Percentiles rank a stretch among this genome's conserved stretches.
Evolutionary conservation across 2,888 invertebrate species (phyloP).

Genomic region (Bombylius discolor): DNA sequence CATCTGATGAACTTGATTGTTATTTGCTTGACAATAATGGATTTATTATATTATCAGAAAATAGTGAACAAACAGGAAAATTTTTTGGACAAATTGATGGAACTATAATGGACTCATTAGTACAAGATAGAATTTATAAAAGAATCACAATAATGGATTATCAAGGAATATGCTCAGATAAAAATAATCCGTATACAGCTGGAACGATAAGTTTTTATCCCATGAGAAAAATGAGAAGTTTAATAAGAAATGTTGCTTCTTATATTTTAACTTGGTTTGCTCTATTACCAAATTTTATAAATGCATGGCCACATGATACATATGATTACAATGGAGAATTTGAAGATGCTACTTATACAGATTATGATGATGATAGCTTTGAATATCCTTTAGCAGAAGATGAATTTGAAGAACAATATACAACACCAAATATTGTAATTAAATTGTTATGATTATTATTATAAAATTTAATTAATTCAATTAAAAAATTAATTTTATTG

Average conservation of each 20-base stretch:
- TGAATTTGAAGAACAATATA: conserved; percentile 17
- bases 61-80: conserved; percentile 70
- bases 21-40: conserved; percentile 91
- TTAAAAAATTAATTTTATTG: too few species aligned
- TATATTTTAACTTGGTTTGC: conserved; percentile 31
- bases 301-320: conserved; percentile 34
- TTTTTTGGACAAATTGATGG: conserved; percentile 93
- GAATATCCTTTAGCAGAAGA: conserved; percentile 26
- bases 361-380: conserved; percentile 31
- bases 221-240: conserved; percentile 11
- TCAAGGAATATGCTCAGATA: conserved; percentile 70
- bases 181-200: conserved; percentile 42
- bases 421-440: conserved; percentile 32
- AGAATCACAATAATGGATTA: conserved; percentile 79
- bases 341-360: conserved; percentile 31
- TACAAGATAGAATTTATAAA: conserved; percentile 81
- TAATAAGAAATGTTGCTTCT: conserved; percentile 27
- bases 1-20: conserved; percentile 77
- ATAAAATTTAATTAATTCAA: background rate
- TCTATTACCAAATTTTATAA: conserved; percentile 26
- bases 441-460: background rate
- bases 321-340: conserved; percentile 32
- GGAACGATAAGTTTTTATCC: conserved; percentile 13
- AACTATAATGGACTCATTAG: conserved; percentile 84
- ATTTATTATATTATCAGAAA: conserved; percentile 82